Evolutionary conservation across 1,140 invertebrate species (phyloP).

Genomic region (Drosophila ficusphila): DNA sequence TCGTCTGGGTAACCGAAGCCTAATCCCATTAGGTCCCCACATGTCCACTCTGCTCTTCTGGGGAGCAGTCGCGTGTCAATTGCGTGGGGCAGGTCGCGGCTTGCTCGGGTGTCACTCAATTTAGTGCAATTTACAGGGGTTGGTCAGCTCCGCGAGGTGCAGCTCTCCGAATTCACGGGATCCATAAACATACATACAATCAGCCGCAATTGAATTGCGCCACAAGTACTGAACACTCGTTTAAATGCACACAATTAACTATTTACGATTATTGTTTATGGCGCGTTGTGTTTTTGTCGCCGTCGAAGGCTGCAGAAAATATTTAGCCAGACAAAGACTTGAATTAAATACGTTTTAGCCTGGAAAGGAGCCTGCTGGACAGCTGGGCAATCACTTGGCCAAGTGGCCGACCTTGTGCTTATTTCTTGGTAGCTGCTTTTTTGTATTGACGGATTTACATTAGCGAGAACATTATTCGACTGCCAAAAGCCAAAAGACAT

Average conservation of each 20-base stretch:
- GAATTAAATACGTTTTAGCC: conserved; percentile 34
- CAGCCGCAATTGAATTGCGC: conserved; percentile 35
- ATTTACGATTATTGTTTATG: conserved; percentile 52
- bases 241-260: conserved; percentile 44
- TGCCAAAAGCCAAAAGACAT: conserved; percentile 38
- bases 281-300: conserved; percentile 16
- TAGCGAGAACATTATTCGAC: conserved; percentile 62
- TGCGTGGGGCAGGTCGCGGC: conserved; percentile 57
- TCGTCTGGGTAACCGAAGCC: conserved; percentile 57
- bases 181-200: conserved; percentile 19
- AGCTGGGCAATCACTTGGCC: conserved; percentile 51
- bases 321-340: conserved; percentile 25
- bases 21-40: conserved; percentile 65
- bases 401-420: conserved; percentile 70
- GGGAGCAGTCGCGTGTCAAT: conserved; percentile 48
- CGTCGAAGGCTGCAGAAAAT: conserved; percentile 13
- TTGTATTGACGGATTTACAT: conserved; percentile 33
- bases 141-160: conserved; percentile 9
- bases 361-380: conserved; percentile 46
- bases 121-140: conserved; percentile 48
- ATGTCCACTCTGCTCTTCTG: conserved; percentile 16
- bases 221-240: too few species aligned
- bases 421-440: conserved; percentile 37
- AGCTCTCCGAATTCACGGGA: conserved; percentile 23
- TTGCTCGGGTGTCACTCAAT: conserved; percentile 52